Evolutionary conservation across 2,113 vertebrate genomes (phyloP), one percentile per base, ranked within the genome.

Genomic region (Crotalus viridis): DNA sequence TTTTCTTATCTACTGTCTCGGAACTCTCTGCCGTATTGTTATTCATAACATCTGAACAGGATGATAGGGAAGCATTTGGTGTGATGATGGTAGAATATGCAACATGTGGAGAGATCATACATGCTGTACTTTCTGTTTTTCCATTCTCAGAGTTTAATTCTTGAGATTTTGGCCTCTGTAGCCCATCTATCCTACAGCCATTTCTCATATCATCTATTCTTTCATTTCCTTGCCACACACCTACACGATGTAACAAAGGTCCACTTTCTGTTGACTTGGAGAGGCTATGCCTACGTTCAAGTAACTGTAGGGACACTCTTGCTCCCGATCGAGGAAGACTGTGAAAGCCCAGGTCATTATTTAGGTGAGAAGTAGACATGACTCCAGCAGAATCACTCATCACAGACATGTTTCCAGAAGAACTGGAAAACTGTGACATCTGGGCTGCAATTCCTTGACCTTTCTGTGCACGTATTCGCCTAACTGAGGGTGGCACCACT

Each of bases 401-500:
- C 90, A 98, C 97, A 0, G 99, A 99, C 97, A 99, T 98, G 95
- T 99, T 99, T 95, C 98, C 98, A 6, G 99, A 99, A 43, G 98
- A 99, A 93, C 97, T 97, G 4, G 98, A 98, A 91, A 99, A 97
- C 89, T 98, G 98, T 13, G 98, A 98, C 98, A 99, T 99, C 96
- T 99, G 99, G 92, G 99, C 99, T 0, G 99, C 99, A 21, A 99
- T 99, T 59, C 99, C 99, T 88, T 99, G 99, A 59, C 99, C 99
- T 92, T 98, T 98, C 95, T 99, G 99, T 0, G 99, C 99, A 24
- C 99, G 96, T 96, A 99, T 99, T 94, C 99, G 98, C 93, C 99
- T 98, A 97, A 99, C 97, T 0, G 99, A 99, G 10, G 99, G 99
- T 0, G 99, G 99, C 0, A 99, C 98, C 0, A 99, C 95, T 96